Conservation (phyloP, 2,797 vertebrate genomes). For the Glyptemys insculpta region DNA sequence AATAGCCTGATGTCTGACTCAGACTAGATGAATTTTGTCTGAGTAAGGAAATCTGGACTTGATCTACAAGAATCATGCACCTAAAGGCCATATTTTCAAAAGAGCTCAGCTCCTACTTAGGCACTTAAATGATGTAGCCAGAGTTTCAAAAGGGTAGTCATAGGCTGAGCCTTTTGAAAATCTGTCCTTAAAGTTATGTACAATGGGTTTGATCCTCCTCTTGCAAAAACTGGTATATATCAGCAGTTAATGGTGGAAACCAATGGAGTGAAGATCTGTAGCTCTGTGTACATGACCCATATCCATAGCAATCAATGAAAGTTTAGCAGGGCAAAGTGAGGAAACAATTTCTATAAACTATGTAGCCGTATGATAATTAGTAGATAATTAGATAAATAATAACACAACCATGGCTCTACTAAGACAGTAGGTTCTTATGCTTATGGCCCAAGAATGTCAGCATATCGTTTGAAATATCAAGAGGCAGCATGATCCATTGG, state of each 20-base stretch:
- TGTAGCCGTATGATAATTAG: not conserved
- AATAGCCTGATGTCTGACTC: not conserved
- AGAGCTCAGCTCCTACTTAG: not conserved
- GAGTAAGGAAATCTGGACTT: not conserved
- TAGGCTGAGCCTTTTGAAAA: not conserved
- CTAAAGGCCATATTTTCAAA: not conserved
- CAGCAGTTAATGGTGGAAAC: not conserved
- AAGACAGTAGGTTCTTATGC: not conserved
- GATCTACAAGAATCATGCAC: not conserved
- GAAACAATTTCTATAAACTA: conserved; percentile 28
- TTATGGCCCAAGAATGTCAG: not conserved
- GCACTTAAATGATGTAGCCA: not conserved
- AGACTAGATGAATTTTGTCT: not conserved
- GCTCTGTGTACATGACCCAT: not conserved
- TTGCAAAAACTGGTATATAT: not conserved
- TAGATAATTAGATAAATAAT: not conserved
- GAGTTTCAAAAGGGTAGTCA: not conserved
- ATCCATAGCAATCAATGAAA: conserved; percentile 49
- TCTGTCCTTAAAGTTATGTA: not conserved
- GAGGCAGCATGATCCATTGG: not conserved
- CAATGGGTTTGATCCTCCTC: not conserved
- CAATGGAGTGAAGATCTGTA: conserved; percentile 36
- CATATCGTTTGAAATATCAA: not conserved
- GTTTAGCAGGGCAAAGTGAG: conserved; percentile 38
- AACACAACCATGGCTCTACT: not conserved